Conservation (phyloP, 2,113 vertebrate species). For the Corythornis vintsioides region DNA sequence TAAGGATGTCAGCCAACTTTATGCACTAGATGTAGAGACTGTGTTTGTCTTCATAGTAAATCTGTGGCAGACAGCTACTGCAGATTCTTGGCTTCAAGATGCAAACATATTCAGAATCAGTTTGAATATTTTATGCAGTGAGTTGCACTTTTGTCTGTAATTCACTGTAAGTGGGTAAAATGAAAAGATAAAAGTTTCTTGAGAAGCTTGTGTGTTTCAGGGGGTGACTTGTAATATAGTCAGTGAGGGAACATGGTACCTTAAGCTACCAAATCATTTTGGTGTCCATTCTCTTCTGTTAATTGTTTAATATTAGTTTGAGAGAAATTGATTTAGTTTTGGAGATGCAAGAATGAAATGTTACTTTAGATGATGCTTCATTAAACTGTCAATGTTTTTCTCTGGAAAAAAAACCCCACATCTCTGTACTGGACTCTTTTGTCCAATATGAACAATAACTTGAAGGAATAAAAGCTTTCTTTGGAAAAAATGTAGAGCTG, state of each 20-base stretch:
- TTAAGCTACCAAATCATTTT: background rate
- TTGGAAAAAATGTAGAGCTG: background rate
- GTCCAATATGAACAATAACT: background rate
- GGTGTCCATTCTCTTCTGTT: background rate
- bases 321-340: background rate
- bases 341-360: background rate
- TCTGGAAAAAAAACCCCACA: background rate
- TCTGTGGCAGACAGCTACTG: background rate
- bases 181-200: background rate
- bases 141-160: background rate
- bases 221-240: background rate
- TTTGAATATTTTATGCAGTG: background rate
- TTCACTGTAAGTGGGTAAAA: background rate
- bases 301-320: background rate
- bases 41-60: background rate
- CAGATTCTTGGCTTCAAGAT: background rate
- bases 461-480: conserved; percentile 9
- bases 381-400: background rate
- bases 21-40: background rate
- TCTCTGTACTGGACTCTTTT: background rate
- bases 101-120: background rate
- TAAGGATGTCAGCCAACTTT: background rate
- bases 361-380: background rate
- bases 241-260: background rate
- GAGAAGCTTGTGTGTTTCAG: background rate